Evolutionary conservation across 2,113 vertebrate genomes (phyloP).

Genomic region (Caranx melampygus): DNA sequence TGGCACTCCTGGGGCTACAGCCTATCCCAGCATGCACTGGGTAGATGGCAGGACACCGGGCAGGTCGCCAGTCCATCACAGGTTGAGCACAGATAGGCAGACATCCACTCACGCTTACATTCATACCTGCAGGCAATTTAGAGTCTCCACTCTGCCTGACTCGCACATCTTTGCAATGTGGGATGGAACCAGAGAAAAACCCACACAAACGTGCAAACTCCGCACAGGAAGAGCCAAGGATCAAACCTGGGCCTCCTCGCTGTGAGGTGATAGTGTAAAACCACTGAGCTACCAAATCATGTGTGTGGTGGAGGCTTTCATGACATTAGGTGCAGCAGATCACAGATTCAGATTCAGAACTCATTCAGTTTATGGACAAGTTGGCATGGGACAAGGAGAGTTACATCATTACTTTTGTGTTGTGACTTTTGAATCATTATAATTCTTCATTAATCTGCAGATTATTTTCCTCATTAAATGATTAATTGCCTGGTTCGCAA

Average conservation of each 20-base stretch:
- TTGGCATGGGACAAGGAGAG: background rate
- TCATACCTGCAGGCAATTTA: conserved; percentile 56
- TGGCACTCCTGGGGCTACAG: conserved; percentile 58
- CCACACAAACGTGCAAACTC: conserved; percentile 64
- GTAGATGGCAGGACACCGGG: conserved; percentile 61
- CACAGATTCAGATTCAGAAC: background rate
- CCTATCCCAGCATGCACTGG: conserved; percentile 70
- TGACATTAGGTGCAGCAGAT: background rate
- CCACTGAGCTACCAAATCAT: conserved; percentile 15
- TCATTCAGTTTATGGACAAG: conserved; percentile 6
- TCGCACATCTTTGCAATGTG: conserved; percentile 51
- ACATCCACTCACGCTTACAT: conserved; percentile 60
- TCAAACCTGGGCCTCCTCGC: conserved; percentile 57
- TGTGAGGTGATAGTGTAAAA: conserved; percentile 47
- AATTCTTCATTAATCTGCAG: background rate
- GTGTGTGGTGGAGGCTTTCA: conserved; percentile 9
- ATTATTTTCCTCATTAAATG: background rate
- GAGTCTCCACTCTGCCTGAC: conserved; percentile 66
- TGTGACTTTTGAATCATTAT: background rate
- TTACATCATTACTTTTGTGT: background rate
- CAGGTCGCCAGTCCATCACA: conserved; percentile 62
- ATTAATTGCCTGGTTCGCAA: background rate
- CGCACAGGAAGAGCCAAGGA: conserved; percentile 49
- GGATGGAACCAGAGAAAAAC: conserved; percentile 63
- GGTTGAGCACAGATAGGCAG: conserved; percentile 64